Base-by-base conservation (phyloP, 2,888 invertebrate genomes). In the Mamestra brassicae region DNA sequence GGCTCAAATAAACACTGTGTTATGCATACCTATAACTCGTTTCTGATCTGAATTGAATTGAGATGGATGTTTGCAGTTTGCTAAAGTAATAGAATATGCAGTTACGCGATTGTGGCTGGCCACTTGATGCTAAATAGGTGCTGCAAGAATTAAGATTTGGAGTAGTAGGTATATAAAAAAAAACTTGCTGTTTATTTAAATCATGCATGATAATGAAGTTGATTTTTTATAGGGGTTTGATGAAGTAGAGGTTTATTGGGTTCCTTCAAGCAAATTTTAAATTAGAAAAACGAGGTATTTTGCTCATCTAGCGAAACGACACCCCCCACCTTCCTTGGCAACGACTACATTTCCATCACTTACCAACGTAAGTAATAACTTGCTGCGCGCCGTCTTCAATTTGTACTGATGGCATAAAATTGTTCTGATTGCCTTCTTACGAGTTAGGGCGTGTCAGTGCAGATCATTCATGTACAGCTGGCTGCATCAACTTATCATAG, bases 361-460 rank as follows among this genome's bases (percentile, higher is more conserved):
- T 52, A 34, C 8, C 7, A 45, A 52, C 1, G 2, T 57, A 57
- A 38, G n/a, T 42, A n/a, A 26, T 63, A 64, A 57, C 3, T 55
- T 26, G 11, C 42, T 76, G 42, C 11, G 78, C 68, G 77, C 36
- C 2, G n/a, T 58, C 45, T 58, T 45, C 36, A 78, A 17, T 78
- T 52, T 78, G 26, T 26, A 58, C 2, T 45, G 50, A 67, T 78
- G 13, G 17, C 17, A n/a, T 47, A 10, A 13, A 50, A 42, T 50
- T n/a, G 17, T 45, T 55, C 1, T 42, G 47, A 11, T 38, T 8
- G 8, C 17, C 8, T 38, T 45, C 17, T 38, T 50, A 42, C 5
- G 3, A 52, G 52, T 75, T 42, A 4, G 17, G n/a, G 66, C 11
- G 36, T 52, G 42, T 50, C 17, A 26, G n/a, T 26, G 67, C 42